Conservation (phyloP, 2,888 invertebrate genomes). For the Macroteleia sp. region DNA sequence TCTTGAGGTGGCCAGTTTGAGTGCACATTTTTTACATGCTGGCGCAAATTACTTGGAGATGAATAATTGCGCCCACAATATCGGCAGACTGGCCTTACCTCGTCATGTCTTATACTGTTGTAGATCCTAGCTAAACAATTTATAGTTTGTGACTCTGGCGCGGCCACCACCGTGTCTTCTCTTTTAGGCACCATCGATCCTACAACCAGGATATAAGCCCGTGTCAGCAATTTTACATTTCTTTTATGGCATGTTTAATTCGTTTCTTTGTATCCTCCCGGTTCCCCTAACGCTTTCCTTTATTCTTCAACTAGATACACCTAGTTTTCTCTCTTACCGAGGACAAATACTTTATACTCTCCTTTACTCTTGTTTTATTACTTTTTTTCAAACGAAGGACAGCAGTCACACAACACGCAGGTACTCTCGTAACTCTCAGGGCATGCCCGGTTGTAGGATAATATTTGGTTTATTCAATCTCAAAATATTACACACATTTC, state of each 20-base stretch:
- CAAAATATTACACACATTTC: constrained; percentile 15
- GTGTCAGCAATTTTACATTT: too few species aligned
- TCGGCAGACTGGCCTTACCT: constrained; percentile 87
- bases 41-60: constrained; percentile 90
- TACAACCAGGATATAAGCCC: constrained; percentile 84
- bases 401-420: constrained; percentile 71
- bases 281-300: too few species aligned
- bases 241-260: too few species aligned
- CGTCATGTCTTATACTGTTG: constrained; percentile 77
- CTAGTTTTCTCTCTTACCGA: too few species aligned
- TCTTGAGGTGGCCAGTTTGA: constrained; percentile 88
- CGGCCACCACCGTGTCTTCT: constrained; percentile 78
- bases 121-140: constrained; percentile 82
- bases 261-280: too few species aligned
- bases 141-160: constrained; percentile 77
- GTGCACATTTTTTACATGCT: constrained; percentile 91
- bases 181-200: constrained; percentile 82
- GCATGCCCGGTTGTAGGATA: constrained; percentile 84
- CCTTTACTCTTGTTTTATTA: constrained; percentile 34
- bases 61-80: constrained; percentile 90
- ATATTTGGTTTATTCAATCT: constrained; percentile 69
- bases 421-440: constrained; percentile 84
- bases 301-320: background rate
- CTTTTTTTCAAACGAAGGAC: constrained; percentile 22
- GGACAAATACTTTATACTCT: too few species aligned